Conservation (phyloP, 2,888 invertebrate species). For the Oligia strigilis region DNA sequence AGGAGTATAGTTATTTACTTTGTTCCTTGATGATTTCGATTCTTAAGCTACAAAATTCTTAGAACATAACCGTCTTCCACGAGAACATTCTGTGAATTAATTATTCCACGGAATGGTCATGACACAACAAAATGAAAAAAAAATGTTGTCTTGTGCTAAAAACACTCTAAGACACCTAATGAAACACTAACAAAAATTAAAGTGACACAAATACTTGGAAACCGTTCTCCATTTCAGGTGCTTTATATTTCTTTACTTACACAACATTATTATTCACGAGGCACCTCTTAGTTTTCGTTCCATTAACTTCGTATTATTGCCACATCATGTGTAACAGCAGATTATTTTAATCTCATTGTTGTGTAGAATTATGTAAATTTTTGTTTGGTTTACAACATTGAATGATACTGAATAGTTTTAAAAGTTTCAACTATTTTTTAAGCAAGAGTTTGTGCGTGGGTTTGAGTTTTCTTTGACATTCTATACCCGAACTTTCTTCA, state of each 20-base stretch:
- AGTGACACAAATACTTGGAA: conserved; percentile 33
- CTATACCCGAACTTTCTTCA: not conserved
- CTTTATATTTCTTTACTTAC: conserved; percentile 7
- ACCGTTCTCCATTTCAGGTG: conserved; percentile 26
- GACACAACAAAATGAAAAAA: not conserved
- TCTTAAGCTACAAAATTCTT: not conserved
- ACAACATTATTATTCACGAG: conserved; percentile 41
- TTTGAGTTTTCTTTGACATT: not conserved
- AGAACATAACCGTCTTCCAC: not conserved
- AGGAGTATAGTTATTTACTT: not conserved
- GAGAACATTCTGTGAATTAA: not conserved
- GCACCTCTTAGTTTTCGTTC: conserved; percentile 48
- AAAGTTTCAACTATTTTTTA: not conserved
- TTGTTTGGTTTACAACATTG: not conserved
- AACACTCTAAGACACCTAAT: conserved; percentile 30
- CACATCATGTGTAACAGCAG: conserved; percentile 21
- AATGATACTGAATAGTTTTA: not conserved
- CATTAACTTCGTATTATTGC: conserved; percentile 41
- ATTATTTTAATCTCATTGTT: conserved; percentile 21
- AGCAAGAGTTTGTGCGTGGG: not conserved
- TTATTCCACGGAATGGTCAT: not conserved
- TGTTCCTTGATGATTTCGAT: not conserved
- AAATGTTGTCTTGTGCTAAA: not conserved
- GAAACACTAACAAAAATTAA: conserved; percentile 54
- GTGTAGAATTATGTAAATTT: conserved; percentile 8